Evolutionary conservation across 1,140 invertebrate species (phyloP).

Genomic region (Ylistrum balloti): DNA sequence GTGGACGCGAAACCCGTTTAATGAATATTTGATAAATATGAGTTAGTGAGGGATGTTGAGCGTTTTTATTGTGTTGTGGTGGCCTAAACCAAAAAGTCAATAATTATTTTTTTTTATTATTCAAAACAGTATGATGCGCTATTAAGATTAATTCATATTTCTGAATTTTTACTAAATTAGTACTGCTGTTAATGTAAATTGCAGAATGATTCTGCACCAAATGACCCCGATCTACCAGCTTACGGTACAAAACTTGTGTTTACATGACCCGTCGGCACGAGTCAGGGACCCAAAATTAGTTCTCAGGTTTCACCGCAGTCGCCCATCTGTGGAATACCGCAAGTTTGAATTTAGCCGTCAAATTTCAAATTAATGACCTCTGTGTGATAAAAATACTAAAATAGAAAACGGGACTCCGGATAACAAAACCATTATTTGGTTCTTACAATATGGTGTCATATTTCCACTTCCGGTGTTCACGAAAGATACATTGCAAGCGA

Average conservation of each 20-base stretch:
- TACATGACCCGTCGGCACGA: neutral
- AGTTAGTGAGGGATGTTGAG: too few species aligned
- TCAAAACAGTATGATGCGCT: too few species aligned
- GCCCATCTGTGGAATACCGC: constrained; percentile 12
- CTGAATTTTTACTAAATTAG: too few species aligned
- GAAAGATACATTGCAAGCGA: neutral
- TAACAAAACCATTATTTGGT: neutral
- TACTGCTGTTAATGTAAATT: too few species aligned
- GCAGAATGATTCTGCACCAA: neutral
- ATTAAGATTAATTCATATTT: too few species aligned
- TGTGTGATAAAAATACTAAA: neutral
- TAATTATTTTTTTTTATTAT: too few species aligned
- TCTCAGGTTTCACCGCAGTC: constrained; percentile 31
- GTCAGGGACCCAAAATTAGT: constrained; percentile 8
- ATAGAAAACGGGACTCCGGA: constrained; percentile 4
- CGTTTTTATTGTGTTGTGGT: too few species aligned
- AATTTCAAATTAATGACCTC: neutral
- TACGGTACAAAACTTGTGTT: neutral
- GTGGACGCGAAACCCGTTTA: too few species aligned
- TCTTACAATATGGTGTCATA: neutral
- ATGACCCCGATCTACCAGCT: neutral
- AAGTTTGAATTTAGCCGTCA: constrained; percentile 22
- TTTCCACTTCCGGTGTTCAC: neutral
- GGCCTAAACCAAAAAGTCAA: too few species aligned
- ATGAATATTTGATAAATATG: too few species aligned